Conservation (phyloP, 2,113 vertebrate species). For the Perccottus glenii region DNA sequence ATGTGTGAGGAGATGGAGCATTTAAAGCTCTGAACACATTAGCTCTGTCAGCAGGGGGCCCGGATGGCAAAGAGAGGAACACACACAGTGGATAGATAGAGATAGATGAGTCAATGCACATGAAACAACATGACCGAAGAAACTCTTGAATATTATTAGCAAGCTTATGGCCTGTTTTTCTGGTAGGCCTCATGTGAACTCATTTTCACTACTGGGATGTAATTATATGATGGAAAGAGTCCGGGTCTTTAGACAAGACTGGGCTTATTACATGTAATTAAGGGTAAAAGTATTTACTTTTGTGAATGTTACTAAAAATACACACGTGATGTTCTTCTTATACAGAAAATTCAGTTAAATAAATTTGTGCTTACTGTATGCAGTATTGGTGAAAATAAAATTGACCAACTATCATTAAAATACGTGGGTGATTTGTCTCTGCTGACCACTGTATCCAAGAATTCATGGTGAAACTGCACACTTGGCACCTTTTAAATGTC, state of each 20-base stretch:
- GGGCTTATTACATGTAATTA: slow-evolving; percentile 27
- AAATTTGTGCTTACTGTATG: not conserved
- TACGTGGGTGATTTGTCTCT: not conserved
- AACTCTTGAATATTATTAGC: slow-evolving; percentile 49
- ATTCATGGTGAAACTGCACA: slow-evolving; percentile 31
- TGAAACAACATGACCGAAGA: slow-evolving; percentile 63
- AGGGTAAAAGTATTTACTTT: not conserved
- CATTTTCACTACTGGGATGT: slow-evolving; percentile 52
- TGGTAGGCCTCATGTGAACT: slow-evolving; percentile 22
- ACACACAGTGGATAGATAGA: slow-evolving; percentile 34
- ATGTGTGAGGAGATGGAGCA: slow-evolving; percentile 41
- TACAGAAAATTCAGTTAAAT: too few relatives aligned
- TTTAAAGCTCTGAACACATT: slow-evolving; percentile 69
- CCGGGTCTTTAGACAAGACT: slow-evolving; percentile 22
- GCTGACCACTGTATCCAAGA: slow-evolving; percentile 30
- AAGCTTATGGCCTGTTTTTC: slow-evolving; percentile 31
- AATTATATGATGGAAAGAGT: slow-evolving; percentile 42
- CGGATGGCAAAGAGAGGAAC: slow-evolving; percentile 49
- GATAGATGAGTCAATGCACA: slow-evolving; percentile 57
- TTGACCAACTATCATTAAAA: slow-evolving; percentile 6
- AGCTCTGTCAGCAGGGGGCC: slow-evolving; percentile 59
- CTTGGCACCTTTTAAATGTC: slow-evolving; percentile 53
- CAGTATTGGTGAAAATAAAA: not conserved
- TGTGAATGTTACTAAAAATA: not conserved
- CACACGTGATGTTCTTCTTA: not conserved